phyloP scores from a whole-genome alignment of 2,797 vertebrate genomes.

The Mormyrus proboscirostris region DNA sequence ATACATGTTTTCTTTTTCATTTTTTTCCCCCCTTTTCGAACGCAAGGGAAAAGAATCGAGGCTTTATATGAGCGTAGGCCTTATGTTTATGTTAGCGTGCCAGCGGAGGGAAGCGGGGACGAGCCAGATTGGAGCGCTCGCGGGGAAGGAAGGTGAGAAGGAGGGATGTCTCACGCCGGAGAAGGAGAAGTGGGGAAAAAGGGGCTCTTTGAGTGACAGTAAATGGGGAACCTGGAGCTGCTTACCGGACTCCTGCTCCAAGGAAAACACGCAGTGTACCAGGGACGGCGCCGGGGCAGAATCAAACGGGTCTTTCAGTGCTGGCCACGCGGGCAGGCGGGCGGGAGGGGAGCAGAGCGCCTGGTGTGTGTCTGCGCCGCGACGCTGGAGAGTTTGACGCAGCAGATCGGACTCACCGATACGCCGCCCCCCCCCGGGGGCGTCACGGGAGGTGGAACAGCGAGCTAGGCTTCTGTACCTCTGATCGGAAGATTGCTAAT shows the following conservation, averaged over 20 bases:
- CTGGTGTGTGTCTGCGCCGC: background rate
- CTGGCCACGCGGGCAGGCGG: background rate
- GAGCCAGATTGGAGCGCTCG: slow-evolving; percentile 8
- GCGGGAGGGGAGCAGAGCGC: background rate
- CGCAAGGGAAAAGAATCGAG: slow-evolving; percentile 31
- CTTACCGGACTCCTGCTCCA: slow-evolving; percentile 28
- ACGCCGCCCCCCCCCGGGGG: background rate
- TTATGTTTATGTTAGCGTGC: slow-evolving; percentile 37
- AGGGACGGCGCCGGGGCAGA: slow-evolving; percentile 21
- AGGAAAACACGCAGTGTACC: slow-evolving; percentile 27
- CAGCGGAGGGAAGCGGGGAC: slow-evolving; percentile 5
- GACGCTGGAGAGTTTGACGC: background rate
- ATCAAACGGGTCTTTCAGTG: slow-evolving; percentile 27
- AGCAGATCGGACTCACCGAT: background rate
- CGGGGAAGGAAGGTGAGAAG: slow-evolving; percentile 1
- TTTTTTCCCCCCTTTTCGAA: slow-evolving; percentile 24
- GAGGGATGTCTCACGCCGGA: background rate
- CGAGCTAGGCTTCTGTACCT: background rate
- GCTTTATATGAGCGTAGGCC: slow-evolving; percentile 28
- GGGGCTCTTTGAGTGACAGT: slow-evolving; percentile 29
- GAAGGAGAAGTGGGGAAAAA: slow-evolving; percentile 13
- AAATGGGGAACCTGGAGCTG: slow-evolving; percentile 29
- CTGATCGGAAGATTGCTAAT: background rate
- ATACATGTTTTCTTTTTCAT: slow-evolving; percentile 35
- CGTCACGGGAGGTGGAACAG: background rate